Percentiles rank a stretch among this genome's conserved stretches.
phyloP scores from a whole-genome alignment of 2,113 vertebrate species.

The Corythoichthys haematopterus region DNA sequence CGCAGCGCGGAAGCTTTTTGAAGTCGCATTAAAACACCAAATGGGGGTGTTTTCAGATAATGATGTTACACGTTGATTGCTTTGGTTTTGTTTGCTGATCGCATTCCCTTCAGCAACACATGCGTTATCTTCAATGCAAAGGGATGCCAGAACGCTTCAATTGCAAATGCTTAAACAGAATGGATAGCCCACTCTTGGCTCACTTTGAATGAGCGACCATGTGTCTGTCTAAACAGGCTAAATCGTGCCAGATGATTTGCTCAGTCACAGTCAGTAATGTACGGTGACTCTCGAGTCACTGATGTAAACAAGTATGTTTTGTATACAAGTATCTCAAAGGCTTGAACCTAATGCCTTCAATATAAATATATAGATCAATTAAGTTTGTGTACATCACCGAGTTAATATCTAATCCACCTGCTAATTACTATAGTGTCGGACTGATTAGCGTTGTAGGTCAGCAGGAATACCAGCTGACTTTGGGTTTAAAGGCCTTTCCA shows the following conservation, averaged over 20 bases:
- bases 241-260: conserved; percentile 42
- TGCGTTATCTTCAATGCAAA: conserved; percentile 43
- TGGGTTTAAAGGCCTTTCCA: too few relatives aligned
- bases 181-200: conserved; percentile 43
- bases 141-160: conserved; percentile 48
- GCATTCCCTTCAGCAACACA: conserved; percentile 29
- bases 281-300: conserved; percentile 10
- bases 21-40: conserved; percentile 30
- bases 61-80: conserved; percentile 29
- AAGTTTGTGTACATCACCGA: neutral
- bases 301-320: neutral
- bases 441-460: neutral
- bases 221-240: conserved; percentile 37
- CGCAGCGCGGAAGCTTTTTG: conserved; percentile 28
- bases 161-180: conserved; percentile 49
- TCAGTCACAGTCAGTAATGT: conserved; percentile 38
- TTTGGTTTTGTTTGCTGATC: conserved; percentile 42
- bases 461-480: neutral
- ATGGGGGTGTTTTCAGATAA: conserved; percentile 40
- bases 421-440: neutral
- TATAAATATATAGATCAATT: neutral
- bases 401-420: neutral
- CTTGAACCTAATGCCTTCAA: neutral
- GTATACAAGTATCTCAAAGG: neutral
- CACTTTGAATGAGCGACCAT: conserved; percentile 33